phyloP scores from a whole-genome alignment of 2,888 invertebrate species.

The Sisyra nigra region DNA sequence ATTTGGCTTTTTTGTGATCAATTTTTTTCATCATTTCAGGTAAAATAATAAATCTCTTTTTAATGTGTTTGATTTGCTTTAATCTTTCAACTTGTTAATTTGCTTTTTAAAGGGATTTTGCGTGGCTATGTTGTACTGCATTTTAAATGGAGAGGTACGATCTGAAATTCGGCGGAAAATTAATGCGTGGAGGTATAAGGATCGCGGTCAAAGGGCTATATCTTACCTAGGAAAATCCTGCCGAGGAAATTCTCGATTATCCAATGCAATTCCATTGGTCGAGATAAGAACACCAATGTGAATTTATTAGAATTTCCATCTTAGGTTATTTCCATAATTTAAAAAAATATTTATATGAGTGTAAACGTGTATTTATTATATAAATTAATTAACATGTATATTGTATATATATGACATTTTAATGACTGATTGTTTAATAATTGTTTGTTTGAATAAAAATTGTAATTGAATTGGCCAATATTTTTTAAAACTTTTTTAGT shows the following conservation, averaged over 20 bases:
- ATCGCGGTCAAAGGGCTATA: neutral
- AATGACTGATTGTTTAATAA: no score
- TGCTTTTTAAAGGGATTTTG: slow-evolving; percentile 48
- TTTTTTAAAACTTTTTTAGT: no score
- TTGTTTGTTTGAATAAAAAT: no score
- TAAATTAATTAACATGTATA: no score
- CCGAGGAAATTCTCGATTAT: slow-evolving; percentile 1
- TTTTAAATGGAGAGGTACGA: slow-evolving; percentile 44
- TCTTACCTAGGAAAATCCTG: slow-evolving; percentile 3
- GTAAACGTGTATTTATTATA: no score
- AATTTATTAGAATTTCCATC: neutral
- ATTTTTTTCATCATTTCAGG: slow-evolving; percentile 49
- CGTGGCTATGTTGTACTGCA: slow-evolving; percentile 44
- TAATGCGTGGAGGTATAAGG: slow-evolving; percentile 4
- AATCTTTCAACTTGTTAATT: neutral
- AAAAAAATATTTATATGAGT: no score
- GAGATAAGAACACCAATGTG: slow-evolving; percentile 6
- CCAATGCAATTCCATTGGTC: slow-evolving; percentile 3
- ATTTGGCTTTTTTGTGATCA: slow-evolving; percentile 47
- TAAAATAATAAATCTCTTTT: slow-evolving; percentile 18
- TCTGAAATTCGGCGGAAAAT: slow-evolving; percentile 23
- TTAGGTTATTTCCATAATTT: no score
- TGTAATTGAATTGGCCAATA: no score
- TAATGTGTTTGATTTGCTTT: neutral
- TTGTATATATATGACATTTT: no score